Base-by-base conservation (phyloP, 37 sponge, comb jelly and placozoan species). In the Lycopodina hypogea region DNA sequence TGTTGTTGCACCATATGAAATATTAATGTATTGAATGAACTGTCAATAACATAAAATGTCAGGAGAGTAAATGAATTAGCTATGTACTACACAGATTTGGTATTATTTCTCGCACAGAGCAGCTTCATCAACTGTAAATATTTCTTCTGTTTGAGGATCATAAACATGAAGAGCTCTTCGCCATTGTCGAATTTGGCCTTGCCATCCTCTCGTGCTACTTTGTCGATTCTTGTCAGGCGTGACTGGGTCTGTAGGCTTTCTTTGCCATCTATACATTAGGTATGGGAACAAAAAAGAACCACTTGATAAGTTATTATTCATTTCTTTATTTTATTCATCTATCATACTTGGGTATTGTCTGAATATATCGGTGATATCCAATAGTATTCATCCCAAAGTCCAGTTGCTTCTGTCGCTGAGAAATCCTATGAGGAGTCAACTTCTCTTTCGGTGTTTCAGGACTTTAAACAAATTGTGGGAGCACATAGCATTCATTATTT, bases 351-450 rank as follows among this genome's bases (percentile, higher is more conserved):
- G 96, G 93, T 17, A 86, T 67, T 0, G 41, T 42, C 51, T 77
- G 71, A 24, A 67, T 78, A 75, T 96, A 96, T 65, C 62, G 84
- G 58, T 83, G 83, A 48, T 96, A 96, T 9, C 93, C 97, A 1
- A 85, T 33, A 14, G 97, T 96, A 65, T 96, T 96, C 84, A 93
- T 96, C 23, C 97, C 97, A 76, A 63, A 93, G 71, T 93, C 94
- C 58, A 96, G 71, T 77, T 96, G 97, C 48, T 93, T 96, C 79
- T 93, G 91, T 70, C 97, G 75, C 79, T 90, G 88, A 29, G 56
- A 76, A 19, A 91, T 42, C 34, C 78, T 76, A 33, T 95, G 92
- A 14, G 64, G 41, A 32, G 74, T 72, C 62, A 81, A 40, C 74
- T 55, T 6, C 26, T 60, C 74, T 22, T 28, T 45, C 24, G 18